Conservation (phyloP, 2,113 vertebrate species). For the Sinocyclocheilus rhinocerous region DNA sequence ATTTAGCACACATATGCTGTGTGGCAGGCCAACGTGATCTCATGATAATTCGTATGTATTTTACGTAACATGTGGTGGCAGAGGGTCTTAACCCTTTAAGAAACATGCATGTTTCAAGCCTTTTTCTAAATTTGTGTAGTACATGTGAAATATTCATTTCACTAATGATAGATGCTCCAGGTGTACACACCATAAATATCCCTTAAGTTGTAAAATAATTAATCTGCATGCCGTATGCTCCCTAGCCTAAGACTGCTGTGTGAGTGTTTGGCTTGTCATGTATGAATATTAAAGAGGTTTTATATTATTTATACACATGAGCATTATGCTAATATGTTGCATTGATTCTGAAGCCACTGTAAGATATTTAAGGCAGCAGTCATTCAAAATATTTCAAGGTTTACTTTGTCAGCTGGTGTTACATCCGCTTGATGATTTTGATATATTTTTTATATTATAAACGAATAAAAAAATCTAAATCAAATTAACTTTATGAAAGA, state of each 20-base stretch:
- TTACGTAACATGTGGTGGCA: too few relatives aligned
- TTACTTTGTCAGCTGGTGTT: neutral
- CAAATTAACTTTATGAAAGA: too few relatives aligned
- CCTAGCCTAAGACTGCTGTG: neutral
- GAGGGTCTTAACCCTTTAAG: neutral
- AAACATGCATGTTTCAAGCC: neutral
- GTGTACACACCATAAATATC: slow-evolving; percentile 39
- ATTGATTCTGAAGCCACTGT: neutral
- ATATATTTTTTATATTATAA: too few relatives aligned
- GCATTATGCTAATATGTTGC: neutral
- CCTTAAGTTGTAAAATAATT: slow-evolving; percentile 53
- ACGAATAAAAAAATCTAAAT: too few relatives aligned
- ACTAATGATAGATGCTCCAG: slow-evolving; percentile 2
- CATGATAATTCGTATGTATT: too few relatives aligned
- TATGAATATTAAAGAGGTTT: slow-evolving; percentile 14
- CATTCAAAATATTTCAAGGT: neutral
- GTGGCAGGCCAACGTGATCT: too few relatives aligned
- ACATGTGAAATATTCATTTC: slow-evolving; percentile 10
- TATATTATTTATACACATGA: neutral
- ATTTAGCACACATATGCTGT: neutral
- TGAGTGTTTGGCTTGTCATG: neutral
- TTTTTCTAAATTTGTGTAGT: slow-evolving; percentile 22
- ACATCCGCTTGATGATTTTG: neutral
- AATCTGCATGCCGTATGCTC: slow-evolving; percentile 46
- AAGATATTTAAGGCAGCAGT: neutral